Base-by-base conservation (phyloP, 2,113 vertebrate species). In the Amphilophus citrinellus region DNA sequence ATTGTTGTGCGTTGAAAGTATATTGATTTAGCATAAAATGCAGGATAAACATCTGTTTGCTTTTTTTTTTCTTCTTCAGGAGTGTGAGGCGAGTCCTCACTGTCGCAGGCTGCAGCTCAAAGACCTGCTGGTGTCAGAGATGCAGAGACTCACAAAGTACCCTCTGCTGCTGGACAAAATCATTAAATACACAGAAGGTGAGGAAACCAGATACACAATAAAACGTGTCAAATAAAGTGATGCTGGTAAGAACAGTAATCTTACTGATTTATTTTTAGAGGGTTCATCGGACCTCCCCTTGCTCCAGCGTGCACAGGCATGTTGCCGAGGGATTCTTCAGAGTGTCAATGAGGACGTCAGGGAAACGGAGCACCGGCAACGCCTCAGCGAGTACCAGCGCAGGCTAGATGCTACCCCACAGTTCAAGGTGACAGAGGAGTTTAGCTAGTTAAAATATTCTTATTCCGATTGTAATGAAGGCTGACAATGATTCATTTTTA, bases 81-180 rank as follows among this genome's bases (percentile, higher is more conserved):
- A 96, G 87, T 96, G 95, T 9, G 95, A 96, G 89, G 97, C 97
- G 75, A 97, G 97, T 87, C 98, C 97, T 0, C 97, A 97, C 87
- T 99, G 98, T 24, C 96, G 98, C 9, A 91, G 98, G 53, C 95
- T 99, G 62, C 98, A 99, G 95, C 96, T 99, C n/a, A 97, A 97
- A 85, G 98, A 99, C 83, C 92, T 99, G 80, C 96, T 99, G 88
- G 96, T 98, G 90, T 97, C 97, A 0, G 98, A 99, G 91, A 99
- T 98, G 97, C 98, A 98, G 92, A 95, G 98, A 2, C 94, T 99
- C 59, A 99, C 98, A 78, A 99, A 99, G 90, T 99, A 99, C 88
- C 98, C 98, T 0, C 95, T 99, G 83, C 96, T 99, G 85, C 96
- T 99, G 83, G 97, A 98, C 86, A 99, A 94, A 86, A 95, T 99